phyloP scores from a whole-genome alignment of 2,797 vertebrate genomes.

The Ctenochaetus hawaiiensis region DNA sequence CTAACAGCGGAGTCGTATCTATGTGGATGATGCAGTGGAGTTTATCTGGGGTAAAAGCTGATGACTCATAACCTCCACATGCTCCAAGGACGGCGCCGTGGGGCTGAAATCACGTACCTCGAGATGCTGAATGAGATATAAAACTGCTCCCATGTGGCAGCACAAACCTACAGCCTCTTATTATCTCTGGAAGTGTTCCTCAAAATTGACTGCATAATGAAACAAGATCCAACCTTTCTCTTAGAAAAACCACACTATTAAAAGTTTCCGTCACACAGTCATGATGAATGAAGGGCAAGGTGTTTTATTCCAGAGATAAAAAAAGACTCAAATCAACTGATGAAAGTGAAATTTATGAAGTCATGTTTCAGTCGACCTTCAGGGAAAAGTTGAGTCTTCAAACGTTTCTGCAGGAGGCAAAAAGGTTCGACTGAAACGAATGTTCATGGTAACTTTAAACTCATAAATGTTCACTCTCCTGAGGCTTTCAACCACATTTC shows the following conservation, averaged over 20 bases:
- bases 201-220: slow-evolving; percentile 22
- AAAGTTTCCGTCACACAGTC: slow-evolving; percentile 6
- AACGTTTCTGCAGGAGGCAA: background rate
- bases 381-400: slow-evolving; percentile 22
- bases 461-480: background rate
- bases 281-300: background rate
- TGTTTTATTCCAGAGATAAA: slow-evolving; percentile 21
- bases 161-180: slow-evolving; percentile 31
- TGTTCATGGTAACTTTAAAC: too few relatives aligned
- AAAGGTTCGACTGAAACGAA: too few relatives aligned
- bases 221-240: slow-evolving; percentile 19
- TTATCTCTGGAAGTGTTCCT: slow-evolving; percentile 40
- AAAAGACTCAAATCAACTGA: slow-evolving; percentile 2
- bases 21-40: background rate
- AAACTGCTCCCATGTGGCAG: slow-evolving; percentile 46
- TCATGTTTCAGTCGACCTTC: background rate
- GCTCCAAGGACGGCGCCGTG: slow-evolving; percentile 39
- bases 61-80: slow-evolving; percentile 48
- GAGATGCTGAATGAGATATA: slow-evolving; percentile 49
- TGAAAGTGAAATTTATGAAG: slow-evolving; percentile 2
- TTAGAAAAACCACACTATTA: background rate
- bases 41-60: slow-evolving; percentile 26
- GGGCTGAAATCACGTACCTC: slow-evolving; percentile 31
- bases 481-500: background rate
- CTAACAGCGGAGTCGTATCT: background rate